A percentile compares a stretch with the other conserved stretches of the same genome.
phyloP scores from a whole-genome alignment of 2,888 invertebrate genomes.

The Torymus auratus region DNA sequence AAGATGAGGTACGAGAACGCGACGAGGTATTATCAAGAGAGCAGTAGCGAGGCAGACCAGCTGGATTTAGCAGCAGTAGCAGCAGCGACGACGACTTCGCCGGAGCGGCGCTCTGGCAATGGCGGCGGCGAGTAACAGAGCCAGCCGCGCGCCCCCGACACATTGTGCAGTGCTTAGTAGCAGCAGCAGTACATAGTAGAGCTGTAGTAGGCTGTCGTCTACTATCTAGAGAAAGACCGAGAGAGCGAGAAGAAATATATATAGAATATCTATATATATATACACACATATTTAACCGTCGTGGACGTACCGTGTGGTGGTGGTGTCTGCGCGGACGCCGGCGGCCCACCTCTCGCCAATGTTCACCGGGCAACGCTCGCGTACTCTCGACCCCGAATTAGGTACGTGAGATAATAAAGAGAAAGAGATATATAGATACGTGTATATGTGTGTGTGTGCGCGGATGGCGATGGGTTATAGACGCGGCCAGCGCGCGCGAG shows the following conservation, averaged over 20 bases:
- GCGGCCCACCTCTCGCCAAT: conserved; percentile 44
- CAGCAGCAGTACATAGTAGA: conserved; percentile 16
- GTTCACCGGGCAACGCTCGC: conserved; percentile 53
- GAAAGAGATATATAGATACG: too few relatives aligned
- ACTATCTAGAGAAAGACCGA: too few relatives aligned
- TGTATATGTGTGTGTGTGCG: too few relatives aligned
- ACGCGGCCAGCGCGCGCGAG: conserved; percentile 4
- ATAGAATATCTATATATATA: too few relatives aligned
- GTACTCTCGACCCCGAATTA: conserved; percentile 52
- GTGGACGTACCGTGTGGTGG: conserved; percentile 21
- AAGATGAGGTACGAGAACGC: too few relatives aligned
- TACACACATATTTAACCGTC: neutral
- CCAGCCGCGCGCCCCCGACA: neutral
- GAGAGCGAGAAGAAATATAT: too few relatives aligned
- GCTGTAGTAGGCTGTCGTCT: too few relatives aligned
- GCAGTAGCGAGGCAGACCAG: neutral
- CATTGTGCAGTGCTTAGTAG: too few relatives aligned
- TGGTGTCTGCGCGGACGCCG: conserved; percentile 26
- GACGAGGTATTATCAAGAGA: neutral
- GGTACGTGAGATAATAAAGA: conserved; percentile 33
- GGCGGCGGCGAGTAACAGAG: conserved; percentile 41
- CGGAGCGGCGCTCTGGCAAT: conserved; percentile 20
- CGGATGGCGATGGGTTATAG: too few relatives aligned
- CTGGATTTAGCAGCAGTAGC: neutral
- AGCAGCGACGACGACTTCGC: neutral